Percentiles rank a stretch among this genome's conserved stretches.
Evolutionary conservation across 2,888 invertebrate species (phyloP).

Genomic region (Metallyticus violacea): DNA sequence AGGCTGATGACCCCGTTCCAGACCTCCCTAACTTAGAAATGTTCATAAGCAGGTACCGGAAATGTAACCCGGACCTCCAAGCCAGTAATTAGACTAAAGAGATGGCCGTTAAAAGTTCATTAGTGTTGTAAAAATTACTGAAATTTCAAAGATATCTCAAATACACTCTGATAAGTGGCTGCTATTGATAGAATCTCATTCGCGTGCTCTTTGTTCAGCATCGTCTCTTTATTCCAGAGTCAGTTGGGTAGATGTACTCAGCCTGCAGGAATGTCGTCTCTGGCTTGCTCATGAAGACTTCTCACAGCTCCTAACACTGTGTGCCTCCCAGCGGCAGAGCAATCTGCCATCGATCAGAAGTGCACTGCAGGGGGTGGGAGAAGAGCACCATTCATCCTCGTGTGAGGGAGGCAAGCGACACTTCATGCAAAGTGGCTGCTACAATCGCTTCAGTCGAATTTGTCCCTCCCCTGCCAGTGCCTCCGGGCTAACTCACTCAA

Average conservation of each 20-base stretch:
- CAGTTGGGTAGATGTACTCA: background rate
- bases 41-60: no score
- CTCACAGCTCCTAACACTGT: background rate
- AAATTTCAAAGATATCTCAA: no score
- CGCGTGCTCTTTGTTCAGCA: background rate
- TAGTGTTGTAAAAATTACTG: no score
- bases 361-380: background rate
- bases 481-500: background rate
- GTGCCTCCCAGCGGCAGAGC: background rate
- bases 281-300: background rate
- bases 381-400: background rate
- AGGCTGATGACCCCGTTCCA: no score
- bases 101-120: no score
- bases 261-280: no score
- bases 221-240: background rate
- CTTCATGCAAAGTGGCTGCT: background rate
- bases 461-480: background rate
- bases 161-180: no score
- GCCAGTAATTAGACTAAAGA: no score
- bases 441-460: background rate
- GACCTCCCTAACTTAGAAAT: no score
- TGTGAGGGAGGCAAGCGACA: background rate
- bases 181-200: no score
- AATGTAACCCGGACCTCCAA: no score
- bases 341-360: background rate